Conservation (phyloP, 2,888 invertebrate genomes). For the Poecilobothrus nobilitatus region DNA sequence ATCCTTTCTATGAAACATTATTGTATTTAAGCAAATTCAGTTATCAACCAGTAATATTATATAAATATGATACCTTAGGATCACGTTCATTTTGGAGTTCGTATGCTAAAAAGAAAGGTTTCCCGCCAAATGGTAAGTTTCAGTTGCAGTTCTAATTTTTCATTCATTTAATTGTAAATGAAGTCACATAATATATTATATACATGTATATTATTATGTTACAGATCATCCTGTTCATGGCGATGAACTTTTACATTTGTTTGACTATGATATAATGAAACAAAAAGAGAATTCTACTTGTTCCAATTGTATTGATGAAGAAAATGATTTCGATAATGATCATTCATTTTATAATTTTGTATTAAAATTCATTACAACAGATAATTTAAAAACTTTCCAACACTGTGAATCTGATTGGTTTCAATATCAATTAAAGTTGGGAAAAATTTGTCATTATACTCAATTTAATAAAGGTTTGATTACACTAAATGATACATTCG, state of each 20-base stretch:
- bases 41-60: conserved; percentile 8
- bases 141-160: too few species aligned
- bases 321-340: too few species aligned
- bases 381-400: too few species aligned
- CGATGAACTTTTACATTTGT: neutral
- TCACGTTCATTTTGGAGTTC: neutral
- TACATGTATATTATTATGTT: too few species aligned
- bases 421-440: neutral
- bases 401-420: neutral
- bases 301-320: too few species aligned
- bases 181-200: too few species aligned
- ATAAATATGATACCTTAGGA: neutral
- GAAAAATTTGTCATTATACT: neutral
- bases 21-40: conserved; percentile 23
- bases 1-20: conserved; percentile 38
- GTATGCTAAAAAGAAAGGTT: too few species aligned
- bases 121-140: too few species aligned
- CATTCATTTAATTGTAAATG: too few species aligned
- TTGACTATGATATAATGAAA: neutral
- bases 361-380: neutral
- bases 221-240: neutral
- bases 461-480: too few species aligned
- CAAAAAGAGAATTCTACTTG: too few species aligned
- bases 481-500: too few species aligned
- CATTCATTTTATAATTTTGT: neutral